Conservation (phyloP, 2,113 vertebrate genomes). For the Esox niger region DNA sequence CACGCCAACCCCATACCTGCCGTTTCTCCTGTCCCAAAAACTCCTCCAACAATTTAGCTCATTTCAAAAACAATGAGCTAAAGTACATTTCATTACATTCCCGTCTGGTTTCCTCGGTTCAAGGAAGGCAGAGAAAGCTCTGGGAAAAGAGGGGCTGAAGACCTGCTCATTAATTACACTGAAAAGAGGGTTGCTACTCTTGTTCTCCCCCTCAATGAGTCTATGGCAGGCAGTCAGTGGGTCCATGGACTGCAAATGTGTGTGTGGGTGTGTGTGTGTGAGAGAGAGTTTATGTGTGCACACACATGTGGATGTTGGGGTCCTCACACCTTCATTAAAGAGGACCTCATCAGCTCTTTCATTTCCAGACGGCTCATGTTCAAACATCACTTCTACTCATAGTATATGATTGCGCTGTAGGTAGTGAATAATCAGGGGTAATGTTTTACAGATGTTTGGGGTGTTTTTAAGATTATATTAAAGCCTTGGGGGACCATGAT, state of each 20-base stretch:
- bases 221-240: not conserved
- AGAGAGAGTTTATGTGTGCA: not conserved
- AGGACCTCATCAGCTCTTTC: no score
- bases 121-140: not conserved
- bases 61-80: slow-evolving; percentile 11
- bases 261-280: not conserved
- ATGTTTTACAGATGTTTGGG: slow-evolving; percentile 68
- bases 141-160: not conserved
- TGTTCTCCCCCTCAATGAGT: not conserved
- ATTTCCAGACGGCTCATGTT: slow-evolving; percentile 17
- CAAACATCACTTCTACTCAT: slow-evolving; percentile 48
- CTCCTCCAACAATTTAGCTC: slow-evolving; percentile 12
- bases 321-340: not conserved
- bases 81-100: not conserved
- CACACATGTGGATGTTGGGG: not conserved
- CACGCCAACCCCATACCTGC: no score
- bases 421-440: slow-evolving; percentile 66
- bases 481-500: slow-evolving; percentile 47
- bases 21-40: no score
- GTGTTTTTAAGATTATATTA: slow-evolving; percentile 63
- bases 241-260: not conserved
- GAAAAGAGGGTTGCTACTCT: slow-evolving; percentile 3
- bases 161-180: slow-evolving; percentile 1
- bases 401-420: slow-evolving; percentile 60
- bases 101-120: not conserved